phyloP scores from a whole-genome alignment of 2,888 invertebrate genomes.

The Serripes groenlandicus region DNA sequence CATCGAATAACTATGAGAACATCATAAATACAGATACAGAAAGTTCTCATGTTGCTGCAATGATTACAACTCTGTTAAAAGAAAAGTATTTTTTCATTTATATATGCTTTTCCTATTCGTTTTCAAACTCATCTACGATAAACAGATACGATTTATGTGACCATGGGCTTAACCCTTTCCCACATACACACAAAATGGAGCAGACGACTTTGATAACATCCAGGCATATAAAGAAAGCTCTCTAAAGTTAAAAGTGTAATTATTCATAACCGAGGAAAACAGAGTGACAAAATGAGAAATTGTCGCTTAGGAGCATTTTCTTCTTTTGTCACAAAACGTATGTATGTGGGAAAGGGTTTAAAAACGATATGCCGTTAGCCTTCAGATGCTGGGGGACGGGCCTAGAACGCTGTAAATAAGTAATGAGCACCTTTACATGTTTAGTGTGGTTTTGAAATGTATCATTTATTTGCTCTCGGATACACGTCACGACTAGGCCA shows the following conservation, averaged over 20 bases:
- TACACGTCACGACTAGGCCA: constrained; percentile 2
- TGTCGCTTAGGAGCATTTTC: background rate
- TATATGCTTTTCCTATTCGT: background rate
- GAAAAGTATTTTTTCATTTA: background rate
- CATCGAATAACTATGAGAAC: no score
- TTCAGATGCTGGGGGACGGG: no score
- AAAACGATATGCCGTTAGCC: background rate
- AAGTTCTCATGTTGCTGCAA: background rate
- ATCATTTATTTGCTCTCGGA: background rate
- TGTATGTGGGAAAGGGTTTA: no score
- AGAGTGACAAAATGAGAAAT: background rate
- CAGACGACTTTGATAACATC: no score
- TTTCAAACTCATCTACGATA: no score
- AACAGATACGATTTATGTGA: no score
- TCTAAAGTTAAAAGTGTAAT: no score
- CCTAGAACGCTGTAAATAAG: background rate
- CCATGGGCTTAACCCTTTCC: no score
- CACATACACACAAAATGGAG: no score
- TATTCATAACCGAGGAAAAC: no score
- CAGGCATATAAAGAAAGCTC: no score
- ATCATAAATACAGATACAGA: background rate
- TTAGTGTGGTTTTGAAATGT: background rate
- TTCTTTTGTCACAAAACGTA: background rate
- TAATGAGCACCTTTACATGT: background rate
- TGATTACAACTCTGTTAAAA: background rate